These are phyloP conservation scores for Drosophila littoralis DNA, from an alignment of 1,140 invertebrate genomes.

Conservation along the genomic window DNA sequence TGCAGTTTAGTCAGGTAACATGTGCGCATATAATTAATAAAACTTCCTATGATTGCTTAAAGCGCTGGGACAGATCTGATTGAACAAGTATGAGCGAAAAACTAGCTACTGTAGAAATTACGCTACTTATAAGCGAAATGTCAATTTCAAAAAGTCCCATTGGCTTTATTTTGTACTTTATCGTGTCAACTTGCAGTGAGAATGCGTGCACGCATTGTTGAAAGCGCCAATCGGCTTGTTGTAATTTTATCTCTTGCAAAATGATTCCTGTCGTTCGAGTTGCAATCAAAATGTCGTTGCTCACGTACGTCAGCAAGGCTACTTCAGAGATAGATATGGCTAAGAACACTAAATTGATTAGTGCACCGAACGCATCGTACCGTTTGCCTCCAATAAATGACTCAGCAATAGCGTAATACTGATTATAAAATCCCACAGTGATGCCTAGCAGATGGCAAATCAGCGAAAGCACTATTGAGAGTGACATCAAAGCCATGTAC, in stretches of 20 bases:
- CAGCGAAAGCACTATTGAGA: constrained; percentile 66
- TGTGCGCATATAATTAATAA: background rate
- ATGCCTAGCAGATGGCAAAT: constrained; percentile 75
- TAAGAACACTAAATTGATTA: constrained; percentile 70
- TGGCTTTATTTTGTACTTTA: constrained; percentile 66
- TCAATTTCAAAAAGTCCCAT: constrained; percentile 68
- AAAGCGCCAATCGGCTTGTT: constrained; percentile 61
- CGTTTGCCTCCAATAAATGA: constrained; percentile 55
- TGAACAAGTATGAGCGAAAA: constrained; percentile 65
- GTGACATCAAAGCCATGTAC: constrained; percentile 58
- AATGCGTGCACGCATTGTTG: constrained; percentile 60
- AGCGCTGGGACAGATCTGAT: constrained; percentile 60
- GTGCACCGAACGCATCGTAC: constrained; percentile 65
- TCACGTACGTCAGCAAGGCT: constrained; percentile 50
- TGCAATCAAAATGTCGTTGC: constrained; percentile 49
- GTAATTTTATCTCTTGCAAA: constrained; percentile 57
- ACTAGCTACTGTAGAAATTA: constrained; percentile 54
- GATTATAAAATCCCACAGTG: constrained; percentile 65
- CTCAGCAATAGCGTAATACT: constrained; percentile 70
- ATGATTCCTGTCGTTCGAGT: constrained; percentile 47
- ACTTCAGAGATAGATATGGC: constrained; percentile 69
- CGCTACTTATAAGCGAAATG: constrained; percentile 53
- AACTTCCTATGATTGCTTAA: constrained; percentile 26
- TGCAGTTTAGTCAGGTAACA: constrained; percentile 80
- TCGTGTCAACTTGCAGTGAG: constrained; percentile 48